Evolutionary conservation across 2,888 invertebrate genomes (phyloP), one percentile per base, ranked within the genome.

Genomic region (Rhimphoctona megacephalus): DNA sequence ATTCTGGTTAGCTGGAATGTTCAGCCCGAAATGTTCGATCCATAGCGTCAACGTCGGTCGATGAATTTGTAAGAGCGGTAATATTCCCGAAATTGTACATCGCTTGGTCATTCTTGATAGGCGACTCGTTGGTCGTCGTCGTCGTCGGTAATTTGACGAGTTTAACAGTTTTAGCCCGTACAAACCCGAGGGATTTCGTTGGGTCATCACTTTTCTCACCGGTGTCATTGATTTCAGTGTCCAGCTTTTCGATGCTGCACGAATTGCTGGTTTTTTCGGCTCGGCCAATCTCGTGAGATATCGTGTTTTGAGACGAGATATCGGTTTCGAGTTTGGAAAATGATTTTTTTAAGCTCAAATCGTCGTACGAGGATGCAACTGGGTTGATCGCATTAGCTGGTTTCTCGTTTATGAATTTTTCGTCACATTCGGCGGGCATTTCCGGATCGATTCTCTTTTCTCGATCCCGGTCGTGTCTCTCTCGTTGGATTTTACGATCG

Each of bases 1-100:
- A 67, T 49, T 81, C 79, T 87, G 86, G 86, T 85, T 87, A 87
- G 86, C 86, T 87, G 81, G 86, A 87, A 82, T 87, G 86, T 74
- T 87, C 86, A 30, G 86, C 86, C 7, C 86, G 78, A 76, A 87
- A 87, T 46, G 86, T 87, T 82, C 86, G 86, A 82, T 87, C 86
- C 70, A 81, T 87, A 39, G 85, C 86, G n/a, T 87, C 86, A 43
- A 87, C 84, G 66, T 82, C 86, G 5, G 79, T 52, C 46, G 79
- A 70, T 19, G 74, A 66, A 72, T 82, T 85, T 39, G 76, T 61
- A 36, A 69, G 46, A 22, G 61, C 61, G 7, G 74, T 25, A 76
- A 80, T 82, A 72, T 85, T 72, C 7, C 76, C 81, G 52, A 82
- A 85, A 85, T 82, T 85, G 74, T 70, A 85, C 54, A 84, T 46